Conservation (phyloP, 2,113 vertebrate genomes). For the Struthidea cinerea region DNA sequence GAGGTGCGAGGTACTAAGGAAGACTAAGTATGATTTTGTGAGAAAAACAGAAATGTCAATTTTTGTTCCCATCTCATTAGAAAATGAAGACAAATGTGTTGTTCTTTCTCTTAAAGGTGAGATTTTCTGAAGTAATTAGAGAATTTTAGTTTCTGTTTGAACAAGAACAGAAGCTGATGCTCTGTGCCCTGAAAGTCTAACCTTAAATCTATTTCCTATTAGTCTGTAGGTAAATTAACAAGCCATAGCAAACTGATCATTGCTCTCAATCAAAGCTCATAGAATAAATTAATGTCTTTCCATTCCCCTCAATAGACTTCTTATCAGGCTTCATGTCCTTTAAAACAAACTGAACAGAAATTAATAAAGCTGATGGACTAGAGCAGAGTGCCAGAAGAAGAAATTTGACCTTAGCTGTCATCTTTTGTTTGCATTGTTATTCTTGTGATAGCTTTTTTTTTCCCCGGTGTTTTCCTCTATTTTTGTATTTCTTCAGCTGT, state of each 20-base stretch:
- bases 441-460: neutral
- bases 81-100: neutral
- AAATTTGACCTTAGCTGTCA: slow-evolving; percentile 8
- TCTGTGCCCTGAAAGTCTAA: neutral
- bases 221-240: neutral
- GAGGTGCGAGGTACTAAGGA: neutral
- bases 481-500: neutral
- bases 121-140: neutral
- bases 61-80: neutral
- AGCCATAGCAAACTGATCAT: neutral
- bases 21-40: neutral
- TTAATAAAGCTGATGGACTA: slow-evolving; percentile 5
- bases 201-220: neutral
- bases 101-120: neutral
- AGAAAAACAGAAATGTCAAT: neutral
- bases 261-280: neutral
- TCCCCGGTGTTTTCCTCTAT: neutral
- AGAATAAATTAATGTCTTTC: neutral
- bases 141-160: neutral
- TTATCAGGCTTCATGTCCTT: neutral
- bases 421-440: neutral
- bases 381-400: neutral
- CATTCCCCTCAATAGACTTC: neutral
- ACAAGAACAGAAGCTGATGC: neutral
- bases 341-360: slow-evolving; percentile 6